Conservation (phyloP, 2,113 vertebrate species). For the Percopsis transmontana region DNA sequence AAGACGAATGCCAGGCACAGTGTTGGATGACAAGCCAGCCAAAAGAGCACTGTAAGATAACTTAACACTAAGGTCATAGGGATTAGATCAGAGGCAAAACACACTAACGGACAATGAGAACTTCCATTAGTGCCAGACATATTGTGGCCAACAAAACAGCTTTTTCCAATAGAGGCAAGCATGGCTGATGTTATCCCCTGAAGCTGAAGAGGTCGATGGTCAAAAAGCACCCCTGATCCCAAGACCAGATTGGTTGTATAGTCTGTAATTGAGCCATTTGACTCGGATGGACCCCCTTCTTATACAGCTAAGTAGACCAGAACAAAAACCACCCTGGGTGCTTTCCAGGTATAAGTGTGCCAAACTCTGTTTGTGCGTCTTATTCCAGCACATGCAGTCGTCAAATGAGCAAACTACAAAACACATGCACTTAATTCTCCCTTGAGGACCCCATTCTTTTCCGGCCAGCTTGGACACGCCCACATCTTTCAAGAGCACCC, state of each 20-base stretch:
- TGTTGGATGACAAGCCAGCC: no score
- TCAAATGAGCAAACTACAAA: constrained; percentile 41
- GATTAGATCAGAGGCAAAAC: no score
- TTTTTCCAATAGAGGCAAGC: constrained; percentile 10
- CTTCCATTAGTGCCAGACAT: not conserved
- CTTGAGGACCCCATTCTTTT: constrained; percentile 22
- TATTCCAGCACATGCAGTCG: constrained; percentile 31
- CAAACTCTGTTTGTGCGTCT: constrained; percentile 8
- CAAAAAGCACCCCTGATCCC: not conserved
- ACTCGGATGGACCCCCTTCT: constrained; percentile 44
- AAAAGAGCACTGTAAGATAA: no score
- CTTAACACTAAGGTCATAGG: no score
- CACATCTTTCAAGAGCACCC: no score
- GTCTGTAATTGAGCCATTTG: constrained; percentile 62
- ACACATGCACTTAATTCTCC: constrained; percentile 30
- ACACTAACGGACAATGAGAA: no score
- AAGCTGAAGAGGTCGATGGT: constrained; percentile 24
- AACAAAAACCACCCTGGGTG: constrained; percentile 60
- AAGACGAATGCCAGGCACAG: no score
- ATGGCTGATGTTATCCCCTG: constrained; percentile 20
- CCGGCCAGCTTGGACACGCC: not conserved
- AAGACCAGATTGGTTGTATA: constrained; percentile 20
- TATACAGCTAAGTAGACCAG: constrained; percentile 54
- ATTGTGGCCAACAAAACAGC: constrained; percentile 11
- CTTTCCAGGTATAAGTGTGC: constrained; percentile 55